Evolutionary conservation across 2,797 vertebrate genomes (phyloP).

Genomic region (Urocyon cinereoargenteus): DNA sequence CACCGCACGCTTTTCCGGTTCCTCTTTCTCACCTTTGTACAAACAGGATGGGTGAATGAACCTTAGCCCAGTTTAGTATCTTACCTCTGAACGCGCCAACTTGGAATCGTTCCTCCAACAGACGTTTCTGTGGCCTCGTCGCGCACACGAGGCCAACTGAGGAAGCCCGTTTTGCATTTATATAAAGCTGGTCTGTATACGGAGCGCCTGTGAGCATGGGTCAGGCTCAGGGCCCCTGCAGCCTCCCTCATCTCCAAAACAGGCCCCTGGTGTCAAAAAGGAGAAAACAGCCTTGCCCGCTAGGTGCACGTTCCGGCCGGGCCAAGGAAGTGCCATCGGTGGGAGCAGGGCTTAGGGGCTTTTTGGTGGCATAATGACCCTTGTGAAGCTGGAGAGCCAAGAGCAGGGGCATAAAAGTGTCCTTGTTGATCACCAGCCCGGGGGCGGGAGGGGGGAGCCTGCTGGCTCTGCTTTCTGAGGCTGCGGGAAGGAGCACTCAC

Average conservation of each 20-base stretch:
- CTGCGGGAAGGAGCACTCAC: background rate
- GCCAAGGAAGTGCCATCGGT: rapidly evolving
- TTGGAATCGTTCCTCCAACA: too few relatives aligned
- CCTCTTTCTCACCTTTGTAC: background rate
- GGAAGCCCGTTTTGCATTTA: background rate
- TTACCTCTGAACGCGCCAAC: background rate
- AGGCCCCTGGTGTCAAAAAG: background rate
- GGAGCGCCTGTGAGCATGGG: rapidly evolving
- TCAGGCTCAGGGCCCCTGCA: background rate
- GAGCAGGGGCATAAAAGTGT: rapidly evolving
- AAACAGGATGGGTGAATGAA: background rate
- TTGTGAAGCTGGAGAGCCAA: background rate
- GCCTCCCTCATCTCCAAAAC: background rate
- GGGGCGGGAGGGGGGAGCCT: rapidly evolving
- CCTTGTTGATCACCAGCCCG: rapidly evolving
- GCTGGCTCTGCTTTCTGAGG: background rate
- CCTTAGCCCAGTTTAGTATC: rapidly evolving
- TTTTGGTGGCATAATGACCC: rapidly evolving
- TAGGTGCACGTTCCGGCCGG: background rate
- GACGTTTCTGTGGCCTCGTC: rapidly evolving
- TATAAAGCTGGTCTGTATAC: rapidly evolving
- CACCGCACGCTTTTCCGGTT: rapidly evolving
- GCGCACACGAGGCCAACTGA: rapidly evolving
- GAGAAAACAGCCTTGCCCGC: background rate
- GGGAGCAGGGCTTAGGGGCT: too few relatives aligned